Conservation (phyloP, 2,797 vertebrate genomes). For the Callimico goeldii region DNA sequence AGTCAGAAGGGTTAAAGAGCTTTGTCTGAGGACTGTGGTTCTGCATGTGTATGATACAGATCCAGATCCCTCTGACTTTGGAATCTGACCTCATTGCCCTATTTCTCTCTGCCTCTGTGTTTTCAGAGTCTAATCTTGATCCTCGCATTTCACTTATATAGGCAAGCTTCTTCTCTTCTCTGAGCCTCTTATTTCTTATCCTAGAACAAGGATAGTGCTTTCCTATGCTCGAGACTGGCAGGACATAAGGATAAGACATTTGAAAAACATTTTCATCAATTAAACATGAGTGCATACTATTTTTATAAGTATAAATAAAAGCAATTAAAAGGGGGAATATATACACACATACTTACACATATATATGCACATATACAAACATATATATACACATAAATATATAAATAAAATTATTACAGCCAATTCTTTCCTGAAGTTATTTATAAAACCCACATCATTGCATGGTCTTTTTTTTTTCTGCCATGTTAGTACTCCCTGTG, state of each 20-base stretch:
- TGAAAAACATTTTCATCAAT: background rate
- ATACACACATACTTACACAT: background rate
- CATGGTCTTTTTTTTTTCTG: background rate
- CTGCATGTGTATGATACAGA: background rate
- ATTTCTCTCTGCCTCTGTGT: background rate
- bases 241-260: background rate
- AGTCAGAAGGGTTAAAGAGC: background rate
- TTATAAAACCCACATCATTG: background rate
- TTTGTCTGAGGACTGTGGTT: background rate
- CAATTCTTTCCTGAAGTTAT: background rate
- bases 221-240: background rate
- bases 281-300: background rate
- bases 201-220: background rate
- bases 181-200: background rate
- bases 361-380: background rate
- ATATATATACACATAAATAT: background rate
- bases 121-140: background rate
- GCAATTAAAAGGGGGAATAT: background rate
- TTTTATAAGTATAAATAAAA: background rate
- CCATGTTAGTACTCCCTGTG: background rate
- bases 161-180: background rate
- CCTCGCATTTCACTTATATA: background rate
- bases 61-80: background rate
- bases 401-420: background rate
- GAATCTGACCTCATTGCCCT: rapidly evolving